Conservation (phyloP, 2,888 invertebrate genomes). For the Drosophila quinaria region DNA sequence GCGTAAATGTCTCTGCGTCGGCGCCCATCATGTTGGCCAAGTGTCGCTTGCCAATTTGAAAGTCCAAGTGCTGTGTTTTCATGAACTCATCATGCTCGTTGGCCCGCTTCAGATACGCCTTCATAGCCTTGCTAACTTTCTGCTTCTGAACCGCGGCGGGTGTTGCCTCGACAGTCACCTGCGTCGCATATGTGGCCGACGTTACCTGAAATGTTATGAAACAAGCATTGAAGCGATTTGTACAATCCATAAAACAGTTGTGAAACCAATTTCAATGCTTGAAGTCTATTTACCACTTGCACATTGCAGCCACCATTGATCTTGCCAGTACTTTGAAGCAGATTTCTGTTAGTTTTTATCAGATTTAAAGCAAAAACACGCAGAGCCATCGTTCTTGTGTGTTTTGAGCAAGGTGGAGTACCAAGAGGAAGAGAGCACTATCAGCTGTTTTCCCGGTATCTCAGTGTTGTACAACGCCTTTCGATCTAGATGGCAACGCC, state of each 20-base stretch:
- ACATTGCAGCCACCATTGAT: constrained; percentile 26
- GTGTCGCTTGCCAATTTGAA: constrained; percentile 96
- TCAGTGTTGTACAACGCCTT: constrained; percentile 17
- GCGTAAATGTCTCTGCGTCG: constrained; percentile 94
- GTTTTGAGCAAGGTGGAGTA: constrained; percentile 24
- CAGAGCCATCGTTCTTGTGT: constrained; percentile 65
- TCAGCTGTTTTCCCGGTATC: constrained; percentile 51
- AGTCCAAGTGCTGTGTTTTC: constrained; percentile 91
- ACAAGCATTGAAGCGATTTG: constrained; percentile 26
- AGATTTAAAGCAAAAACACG: constrained; percentile 80
- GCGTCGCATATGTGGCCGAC: constrained; percentile 64
- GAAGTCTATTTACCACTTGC: constrained; percentile 52
- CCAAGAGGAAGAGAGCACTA: constrained; percentile 40
- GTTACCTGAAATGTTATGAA: constrained; percentile 67
- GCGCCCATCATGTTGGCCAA: constrained; percentile 99
- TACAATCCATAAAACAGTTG: constrained; percentile 11
- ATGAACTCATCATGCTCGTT: constrained; percentile 93
- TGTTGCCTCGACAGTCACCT: constrained; percentile 81
- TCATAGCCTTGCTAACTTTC: constrained; percentile 95
- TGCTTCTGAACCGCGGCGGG: constrained; percentile 86
- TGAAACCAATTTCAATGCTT: constrained; percentile 12
- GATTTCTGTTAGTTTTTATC: constrained; percentile 77
- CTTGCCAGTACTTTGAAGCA: constrained; percentile 67
- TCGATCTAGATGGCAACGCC: constrained; percentile 37
- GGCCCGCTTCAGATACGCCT: constrained; percentile 93